These are phyloP conservation scores for Odocoileus virginianus DNA, from an alignment of 2,113 vertebrate genomes.

Conservation along the genomic window DNA sequence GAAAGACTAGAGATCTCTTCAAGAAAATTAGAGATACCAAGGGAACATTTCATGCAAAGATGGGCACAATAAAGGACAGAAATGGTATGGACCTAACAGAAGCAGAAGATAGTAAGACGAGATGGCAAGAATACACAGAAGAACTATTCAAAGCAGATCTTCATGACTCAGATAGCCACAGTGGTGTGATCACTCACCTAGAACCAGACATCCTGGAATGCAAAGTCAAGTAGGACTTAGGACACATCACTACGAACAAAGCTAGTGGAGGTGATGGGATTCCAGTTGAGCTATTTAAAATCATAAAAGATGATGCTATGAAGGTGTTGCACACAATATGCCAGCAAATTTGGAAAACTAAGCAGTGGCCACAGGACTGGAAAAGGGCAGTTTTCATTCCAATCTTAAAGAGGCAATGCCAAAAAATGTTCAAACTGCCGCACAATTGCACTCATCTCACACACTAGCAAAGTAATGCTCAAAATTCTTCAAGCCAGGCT, in stretches of 20 bases:
- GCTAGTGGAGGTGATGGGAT: neutral
- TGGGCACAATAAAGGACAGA: neutral
- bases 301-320: neutral
- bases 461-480: fast-evolving
- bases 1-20: neutral
- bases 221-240: neutral
- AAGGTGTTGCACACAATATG: neutral
- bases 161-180: neutral
- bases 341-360: neutral
- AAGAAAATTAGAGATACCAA: neutral
- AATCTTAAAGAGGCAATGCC: neutral
- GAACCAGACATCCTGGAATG: neutral
- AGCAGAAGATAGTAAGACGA: neutral
- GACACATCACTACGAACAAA: neutral
- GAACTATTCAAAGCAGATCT: neutral
- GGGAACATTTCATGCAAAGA: neutral
- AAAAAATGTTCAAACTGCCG: neutral
- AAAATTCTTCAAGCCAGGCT: neutral
- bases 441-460: neutral
- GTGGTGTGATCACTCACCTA: neutral
- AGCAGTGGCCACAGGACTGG: neutral
- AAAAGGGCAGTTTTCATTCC: neutral
- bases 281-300: neutral
- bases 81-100: neutral
- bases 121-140: neutral